Evolutionary conservation across 2,888 invertebrate genomes (phyloP), one percentile per base, ranked within the genome.

Genomic region (Stratiomys singularior): DNA sequence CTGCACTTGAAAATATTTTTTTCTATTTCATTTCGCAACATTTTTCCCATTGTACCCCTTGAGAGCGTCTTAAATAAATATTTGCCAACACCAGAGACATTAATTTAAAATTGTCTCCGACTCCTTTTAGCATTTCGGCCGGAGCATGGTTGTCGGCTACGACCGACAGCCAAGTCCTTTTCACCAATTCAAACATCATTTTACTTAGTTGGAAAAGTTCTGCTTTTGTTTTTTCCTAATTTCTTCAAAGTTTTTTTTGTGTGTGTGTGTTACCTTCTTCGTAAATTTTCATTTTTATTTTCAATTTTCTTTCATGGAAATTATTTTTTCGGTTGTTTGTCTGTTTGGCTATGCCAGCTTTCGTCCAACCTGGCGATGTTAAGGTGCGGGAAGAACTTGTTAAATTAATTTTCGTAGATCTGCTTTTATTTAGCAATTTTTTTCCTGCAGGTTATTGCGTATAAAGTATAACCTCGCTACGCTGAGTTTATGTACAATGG

Each of bases 121-220:
- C 52, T 72, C 44, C 67, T 44, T 44, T 13, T 3, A 2, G 21
- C 44, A n/a, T 18, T 60, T 60, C 25, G 4, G 52, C 60, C 23
- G 1, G 23, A 60, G 25, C 60, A 25, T 23, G 23, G 9, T 11
- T 25, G 60, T n/a, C 60, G 60, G 23, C 11, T 11, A 60, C 25
- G 18, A 60, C 25, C 18, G 15, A 18, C 52, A 15, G 18, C 15
- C 23, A 60, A 23, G 60, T 60, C 60, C 60, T 60, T 21, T 60
- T 60, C 56, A n/a, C 25, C 67, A 67, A 67, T 67, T 28, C 72
- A 72, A 72, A 72, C 30, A 72, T 18, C n/a, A 72, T 72, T 72
- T 72, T 28, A 27, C 72, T 72, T 27, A 72, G 72, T 72, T 56
- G 52, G 72, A 7, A 72, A 72, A 72, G 52, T 72, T 30, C 56